A percentile compares a stretch with the other conserved stretches of the same genome.
phyloP scores from a whole-genome alignment of 2,113 vertebrate species.

The Columba janthina region DNA sequence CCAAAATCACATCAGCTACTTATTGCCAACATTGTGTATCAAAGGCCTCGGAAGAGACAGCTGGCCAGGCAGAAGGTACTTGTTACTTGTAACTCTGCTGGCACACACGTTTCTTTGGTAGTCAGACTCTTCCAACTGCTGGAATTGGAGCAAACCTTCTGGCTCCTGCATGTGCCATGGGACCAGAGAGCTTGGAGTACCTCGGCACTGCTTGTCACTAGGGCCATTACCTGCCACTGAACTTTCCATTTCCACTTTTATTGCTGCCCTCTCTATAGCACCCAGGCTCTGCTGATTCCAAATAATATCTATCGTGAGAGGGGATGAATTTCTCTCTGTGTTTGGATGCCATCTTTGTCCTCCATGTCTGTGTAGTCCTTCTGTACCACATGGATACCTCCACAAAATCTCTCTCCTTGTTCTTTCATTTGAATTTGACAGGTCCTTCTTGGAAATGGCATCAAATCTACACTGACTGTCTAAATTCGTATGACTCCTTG shows the following conservation, averaged over 20 bases:
- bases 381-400: neutral
- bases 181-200: neutral
- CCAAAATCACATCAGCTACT: neutral
- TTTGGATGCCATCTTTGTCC: neutral
- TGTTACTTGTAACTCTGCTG: neutral
- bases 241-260: neutral
- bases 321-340: neutral
- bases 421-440: neutral
- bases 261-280: neutral
- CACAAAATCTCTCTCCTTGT: neutral
- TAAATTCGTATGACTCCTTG: neutral
- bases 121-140: neutral
- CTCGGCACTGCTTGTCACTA: neutral
- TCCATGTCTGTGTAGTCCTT: neutral
- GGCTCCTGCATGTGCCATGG: neutral
- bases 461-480: neutral
- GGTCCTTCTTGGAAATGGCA: neutral
- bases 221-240: neutral
- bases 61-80: neutral
- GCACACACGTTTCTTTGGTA: neutral
- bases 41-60: neutral
- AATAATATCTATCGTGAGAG: neutral
- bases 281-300: neutral
- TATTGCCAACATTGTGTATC: neutral
- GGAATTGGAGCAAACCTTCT: neutral